A percentile compares a stretch with the other conserved stretches of the same genome.
Conservation (phyloP, 2,888 invertebrate genomes). For the Diadegma fenestrale region DNA sequence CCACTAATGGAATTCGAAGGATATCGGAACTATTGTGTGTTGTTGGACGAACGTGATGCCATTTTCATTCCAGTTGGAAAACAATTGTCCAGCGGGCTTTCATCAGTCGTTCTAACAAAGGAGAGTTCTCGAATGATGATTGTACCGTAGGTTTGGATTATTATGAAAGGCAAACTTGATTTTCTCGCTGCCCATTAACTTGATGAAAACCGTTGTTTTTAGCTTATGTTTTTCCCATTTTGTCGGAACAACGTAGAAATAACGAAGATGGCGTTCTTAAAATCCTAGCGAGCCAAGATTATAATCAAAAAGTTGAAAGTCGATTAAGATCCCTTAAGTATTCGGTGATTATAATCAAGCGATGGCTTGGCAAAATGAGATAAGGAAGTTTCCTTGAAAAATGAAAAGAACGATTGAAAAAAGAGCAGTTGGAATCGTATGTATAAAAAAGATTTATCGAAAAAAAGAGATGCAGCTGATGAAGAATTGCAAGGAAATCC, state of each 20-base stretch:
- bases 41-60: slow-evolving; percentile 47
- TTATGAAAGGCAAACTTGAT: slow-evolving; percentile 19
- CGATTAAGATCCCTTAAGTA: slow-evolving; percentile 14
- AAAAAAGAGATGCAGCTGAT: slow-evolving; percentile 21
- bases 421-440: not conserved
- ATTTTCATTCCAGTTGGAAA: slow-evolving; percentile 50
- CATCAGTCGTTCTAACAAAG: slow-evolving; percentile 27
- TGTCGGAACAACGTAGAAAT: not conserved
- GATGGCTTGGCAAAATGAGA: not conserved
- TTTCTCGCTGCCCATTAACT: slow-evolving; percentile 52
- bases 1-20: slow-evolving; percentile 57
- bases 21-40: slow-evolving; percentile 54
- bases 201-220: not conserved
- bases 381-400: slow-evolving; percentile 14
- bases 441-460: slow-evolving; percentile 15
- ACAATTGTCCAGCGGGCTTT: slow-evolving; percentile 14
- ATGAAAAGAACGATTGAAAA: slow-evolving; percentile 19
- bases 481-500: slow-evolving; percentile 45
- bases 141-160: slow-evolving; percentile 16
- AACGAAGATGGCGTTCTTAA: not conserved
- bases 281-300: slow-evolving; percentile 41
- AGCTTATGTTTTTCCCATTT: not conserved
- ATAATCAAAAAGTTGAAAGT: slow-evolving; percentile 51
- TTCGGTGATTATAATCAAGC: slow-evolving; percentile 12
- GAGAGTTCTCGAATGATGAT: slow-evolving; percentile 24